Evolutionary conservation across 2,113 vertebrate species (phyloP).

Genomic region (Synodontis membranacea): DNA sequence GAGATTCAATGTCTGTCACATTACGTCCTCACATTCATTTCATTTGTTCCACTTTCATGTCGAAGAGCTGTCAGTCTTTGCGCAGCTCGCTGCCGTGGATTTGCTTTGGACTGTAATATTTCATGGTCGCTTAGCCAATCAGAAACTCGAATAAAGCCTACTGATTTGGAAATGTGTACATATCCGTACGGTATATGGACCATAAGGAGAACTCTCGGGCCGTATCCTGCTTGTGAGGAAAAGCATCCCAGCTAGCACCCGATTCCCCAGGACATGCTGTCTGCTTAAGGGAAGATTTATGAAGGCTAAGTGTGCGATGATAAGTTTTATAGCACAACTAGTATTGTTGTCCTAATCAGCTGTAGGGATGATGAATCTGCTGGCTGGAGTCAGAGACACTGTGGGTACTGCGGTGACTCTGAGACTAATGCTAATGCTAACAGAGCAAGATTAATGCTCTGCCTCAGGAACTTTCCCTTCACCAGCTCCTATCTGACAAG

Average conservation of each 20-base stretch:
- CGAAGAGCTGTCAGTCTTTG: constrained; percentile 5
- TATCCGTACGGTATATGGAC: constrained; percentile 1
- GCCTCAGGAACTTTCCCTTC: constrained; percentile 19
- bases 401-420: constrained; percentile 15
- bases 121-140: constrained; percentile 25
- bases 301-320: constrained; percentile 42
- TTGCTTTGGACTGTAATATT: constrained; percentile 30
- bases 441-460: constrained; percentile 52
- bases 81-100: not conserved
- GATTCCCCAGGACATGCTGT: constrained; percentile 17
- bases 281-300: constrained; percentile 50
- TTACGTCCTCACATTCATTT: constrained; percentile 2
- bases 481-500: constrained; percentile 33
- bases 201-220: constrained; percentile 7
- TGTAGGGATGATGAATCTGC: constrained; percentile 48
- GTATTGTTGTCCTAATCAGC: constrained; percentile 54
- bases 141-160: constrained; percentile 22
- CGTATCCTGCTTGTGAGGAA: not conserved
- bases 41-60: constrained; percentile 20
- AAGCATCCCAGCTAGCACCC: not conserved
- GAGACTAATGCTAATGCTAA: constrained; percentile 45
- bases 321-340: constrained; percentile 50
- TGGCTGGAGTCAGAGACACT: constrained; percentile 16
- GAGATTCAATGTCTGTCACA: constrained; percentile 33
- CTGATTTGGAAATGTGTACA: not conserved